These are phyloP conservation scores for Remorina albescens DNA, from an alignment of 2,797 vertebrate species.

Conservation along the genomic window DNA sequence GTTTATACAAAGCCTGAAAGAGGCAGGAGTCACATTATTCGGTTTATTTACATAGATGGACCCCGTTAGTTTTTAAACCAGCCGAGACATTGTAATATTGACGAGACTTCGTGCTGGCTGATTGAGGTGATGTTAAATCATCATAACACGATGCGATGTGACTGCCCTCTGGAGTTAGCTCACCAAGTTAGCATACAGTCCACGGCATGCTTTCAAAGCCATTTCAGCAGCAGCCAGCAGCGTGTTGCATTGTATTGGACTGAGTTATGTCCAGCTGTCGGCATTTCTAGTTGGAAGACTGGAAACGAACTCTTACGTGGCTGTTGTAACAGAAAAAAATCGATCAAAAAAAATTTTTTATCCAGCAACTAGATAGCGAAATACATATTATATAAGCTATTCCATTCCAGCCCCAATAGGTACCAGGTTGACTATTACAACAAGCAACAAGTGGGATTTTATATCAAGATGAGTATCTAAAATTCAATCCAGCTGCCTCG, in stretches of 20 bases:
- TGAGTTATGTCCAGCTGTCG: rapidly evolving
- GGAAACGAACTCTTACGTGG: background rate
- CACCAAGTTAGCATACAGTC: conserved; percentile 42
- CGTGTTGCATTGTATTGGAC: background rate
- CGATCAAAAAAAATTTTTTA: too few species aligned
- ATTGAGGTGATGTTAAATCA: conserved; percentile 20
- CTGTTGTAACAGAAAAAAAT: too few species aligned
- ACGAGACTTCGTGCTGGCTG: rapidly evolving
- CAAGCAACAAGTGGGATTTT: conserved; percentile 16
- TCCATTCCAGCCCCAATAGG: background rate
- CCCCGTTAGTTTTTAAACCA: rapidly evolving
- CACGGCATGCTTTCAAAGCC: conserved; percentile 56
- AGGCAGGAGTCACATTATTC: rapidly evolving
- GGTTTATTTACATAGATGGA: rapidly evolving
- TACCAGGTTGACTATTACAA: background rate
- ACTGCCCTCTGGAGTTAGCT: conserved; percentile 53
- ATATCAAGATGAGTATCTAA: too few species aligned
- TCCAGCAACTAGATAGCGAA: too few species aligned
- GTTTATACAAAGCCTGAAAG: background rate
- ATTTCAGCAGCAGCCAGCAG: conserved; percentile 13
- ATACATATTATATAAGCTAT: background rate
- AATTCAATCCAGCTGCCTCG: background rate
- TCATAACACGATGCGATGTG: conserved; percentile 47
- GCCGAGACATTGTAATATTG: rapidly evolving
- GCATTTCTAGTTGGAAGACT: rapidly evolving